Percentiles rank a stretch among this genome's conserved stretches.
Conservation (phyloP, 2,888 invertebrate species). For the Norana najaformis region DNA sequence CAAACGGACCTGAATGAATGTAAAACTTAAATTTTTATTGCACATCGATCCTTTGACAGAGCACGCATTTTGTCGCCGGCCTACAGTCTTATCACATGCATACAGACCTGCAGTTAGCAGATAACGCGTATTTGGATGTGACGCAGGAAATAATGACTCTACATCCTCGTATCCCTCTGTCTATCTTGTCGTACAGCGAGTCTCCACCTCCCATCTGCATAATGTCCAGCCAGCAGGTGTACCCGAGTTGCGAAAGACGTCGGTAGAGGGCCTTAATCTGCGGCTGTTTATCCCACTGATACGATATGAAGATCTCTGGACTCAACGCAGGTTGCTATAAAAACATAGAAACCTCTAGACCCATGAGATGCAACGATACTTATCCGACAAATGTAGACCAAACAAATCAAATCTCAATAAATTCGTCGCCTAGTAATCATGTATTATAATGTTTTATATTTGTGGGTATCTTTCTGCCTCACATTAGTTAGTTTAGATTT, state of each 20-base stretch:
- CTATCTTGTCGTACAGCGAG: slow-evolving; percentile 60
- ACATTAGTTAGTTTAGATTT: no score
- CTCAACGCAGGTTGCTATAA: background rate
- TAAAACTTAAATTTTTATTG: no score
- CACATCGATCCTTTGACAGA: no score
- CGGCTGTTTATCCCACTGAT: slow-evolving; percentile 59
- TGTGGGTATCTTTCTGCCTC: no score
- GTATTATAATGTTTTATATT: no score
- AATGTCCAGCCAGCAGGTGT: slow-evolving; percentile 59
- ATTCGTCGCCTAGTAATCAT: no score
- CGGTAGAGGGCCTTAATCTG: slow-evolving; percentile 53
- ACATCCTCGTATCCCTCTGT: slow-evolving; percentile 49
- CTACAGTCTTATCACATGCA: background rate
- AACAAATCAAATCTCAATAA: no score
- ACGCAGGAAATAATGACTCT: slow-evolving; percentile 54
- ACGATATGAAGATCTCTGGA: slow-evolving; percentile 54
- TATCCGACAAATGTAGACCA: no score
- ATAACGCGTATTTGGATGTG: slow-evolving; percentile 57
- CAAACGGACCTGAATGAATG: no score
- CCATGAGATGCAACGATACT: no score
- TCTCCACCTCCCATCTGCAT: slow-evolving; percentile 61
- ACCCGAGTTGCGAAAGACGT: slow-evolving; percentile 50
- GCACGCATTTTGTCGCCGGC: no score
- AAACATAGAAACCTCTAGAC: background rate
- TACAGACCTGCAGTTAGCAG: slow-evolving; percentile 54